Conservation (phyloP, 2,888 invertebrate genomes). For the Cotesia congregata region DNA sequence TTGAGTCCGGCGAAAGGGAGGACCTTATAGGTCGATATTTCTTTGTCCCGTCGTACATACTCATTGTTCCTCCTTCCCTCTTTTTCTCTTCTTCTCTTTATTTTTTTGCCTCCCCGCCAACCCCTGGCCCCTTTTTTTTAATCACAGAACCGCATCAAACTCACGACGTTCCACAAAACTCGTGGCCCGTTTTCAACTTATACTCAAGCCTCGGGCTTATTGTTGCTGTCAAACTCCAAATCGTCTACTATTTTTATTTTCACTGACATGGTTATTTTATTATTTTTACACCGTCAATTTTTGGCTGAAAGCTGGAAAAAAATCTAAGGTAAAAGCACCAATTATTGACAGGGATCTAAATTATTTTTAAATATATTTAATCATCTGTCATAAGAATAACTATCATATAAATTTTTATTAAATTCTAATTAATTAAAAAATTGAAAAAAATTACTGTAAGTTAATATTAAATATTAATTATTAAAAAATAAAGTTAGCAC, state of each 20-base stretch:
- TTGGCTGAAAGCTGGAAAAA: no score
- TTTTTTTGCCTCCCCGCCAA: neutral
- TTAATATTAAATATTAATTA: no score
- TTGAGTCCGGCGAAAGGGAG: slow-evolving; percentile 53
- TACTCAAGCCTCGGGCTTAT: slow-evolving; percentile 3
- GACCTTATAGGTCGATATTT: slow-evolving; percentile 52
- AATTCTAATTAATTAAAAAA: no score
- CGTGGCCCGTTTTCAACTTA: slow-evolving; percentile 43
- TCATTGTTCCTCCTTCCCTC: slow-evolving; percentile 53
- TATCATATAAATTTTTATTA: no score
- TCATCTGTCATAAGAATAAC: no score
- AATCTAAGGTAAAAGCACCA: no score
- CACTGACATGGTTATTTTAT: no score
- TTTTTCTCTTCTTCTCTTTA: slow-evolving; percentile 38
- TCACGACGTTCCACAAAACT: slow-evolving; percentile 45
- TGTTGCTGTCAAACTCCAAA: slow-evolving; percentile 1
- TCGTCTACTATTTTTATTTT: neutral
- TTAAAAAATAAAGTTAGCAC: no score
- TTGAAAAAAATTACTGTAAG: no score
- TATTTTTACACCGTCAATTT: no score
- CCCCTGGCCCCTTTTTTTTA: slow-evolving; percentile 40
- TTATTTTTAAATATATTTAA: no score
- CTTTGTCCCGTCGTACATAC: slow-evolving; percentile 57
- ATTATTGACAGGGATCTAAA: no score
- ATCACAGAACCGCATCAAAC: slow-evolving; percentile 47